Conservation (phyloP, 2,888 invertebrate genomes). For the Busseola fusca region DNA sequence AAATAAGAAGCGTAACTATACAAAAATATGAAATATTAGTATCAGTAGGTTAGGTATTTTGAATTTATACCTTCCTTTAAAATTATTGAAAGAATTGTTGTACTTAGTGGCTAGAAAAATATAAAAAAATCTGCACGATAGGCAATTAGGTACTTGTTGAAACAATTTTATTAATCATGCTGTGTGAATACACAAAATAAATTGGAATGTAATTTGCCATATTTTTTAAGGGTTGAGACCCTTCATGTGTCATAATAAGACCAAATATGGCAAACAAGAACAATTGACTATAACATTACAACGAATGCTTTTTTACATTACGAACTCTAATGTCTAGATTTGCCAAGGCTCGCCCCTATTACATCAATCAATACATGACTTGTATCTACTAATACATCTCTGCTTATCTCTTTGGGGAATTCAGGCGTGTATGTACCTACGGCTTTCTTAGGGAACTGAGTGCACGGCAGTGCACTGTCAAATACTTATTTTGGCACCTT, state of each 20-base stretch:
- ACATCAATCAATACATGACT: neutral
- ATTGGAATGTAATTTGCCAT: slow-evolving; percentile 1
- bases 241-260: neutral
- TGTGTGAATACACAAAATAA: slow-evolving; percentile 2
- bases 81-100: neutral
- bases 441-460: neutral
- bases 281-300: neutral
- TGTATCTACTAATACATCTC: slow-evolving; percentile 1
- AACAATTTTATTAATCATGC: neutral
- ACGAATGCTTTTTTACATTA: neutral
- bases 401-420: too few species aligned
- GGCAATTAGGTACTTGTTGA: neutral
- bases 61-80: neutral
- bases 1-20: neutral
- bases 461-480: slow-evolving; percentile 28
- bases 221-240: neutral
- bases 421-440: neutral
- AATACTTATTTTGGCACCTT: neutral
- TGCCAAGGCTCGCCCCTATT: neutral
- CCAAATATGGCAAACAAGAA: neutral
- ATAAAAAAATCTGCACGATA: neutral
- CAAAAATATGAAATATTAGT: neutral
- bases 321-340: neutral
- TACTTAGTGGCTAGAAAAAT: neutral
- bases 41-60: neutral